Conservation (phyloP, 35 echinoderm and acorn worm species). For the Acanthaster planci region DNA sequence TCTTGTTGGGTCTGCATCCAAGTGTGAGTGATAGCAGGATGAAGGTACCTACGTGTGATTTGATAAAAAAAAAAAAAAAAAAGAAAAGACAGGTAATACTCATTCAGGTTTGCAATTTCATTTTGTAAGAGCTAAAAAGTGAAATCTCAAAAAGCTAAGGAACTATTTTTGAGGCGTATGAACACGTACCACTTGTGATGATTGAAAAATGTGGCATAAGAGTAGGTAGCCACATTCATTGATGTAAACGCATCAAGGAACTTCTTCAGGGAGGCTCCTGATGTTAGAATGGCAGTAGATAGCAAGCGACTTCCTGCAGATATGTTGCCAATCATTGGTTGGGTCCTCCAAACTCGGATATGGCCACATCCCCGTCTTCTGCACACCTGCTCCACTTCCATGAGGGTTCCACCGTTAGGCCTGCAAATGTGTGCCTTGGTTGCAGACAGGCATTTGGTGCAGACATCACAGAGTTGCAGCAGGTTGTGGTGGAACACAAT, state of each 20-base stretch:
- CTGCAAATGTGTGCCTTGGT: not conserved
- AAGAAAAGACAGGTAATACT: too few species aligned
- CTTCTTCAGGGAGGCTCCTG: not conserved
- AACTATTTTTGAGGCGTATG: not conserved
- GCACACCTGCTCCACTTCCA: not conserved
- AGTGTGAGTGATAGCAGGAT: too few species aligned
- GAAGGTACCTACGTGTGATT: too few species aligned
- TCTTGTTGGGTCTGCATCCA: too few species aligned
- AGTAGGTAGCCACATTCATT: not conserved
- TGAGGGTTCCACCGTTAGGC: not conserved
- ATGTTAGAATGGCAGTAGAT: not conserved
- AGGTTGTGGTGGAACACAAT: not conserved
- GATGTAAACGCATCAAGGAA: not conserved
- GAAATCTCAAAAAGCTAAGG: not conserved
- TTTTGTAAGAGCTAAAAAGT: not conserved
- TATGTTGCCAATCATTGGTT: not conserved
- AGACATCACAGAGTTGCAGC: not conserved
- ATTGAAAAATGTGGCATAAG: not conserved
- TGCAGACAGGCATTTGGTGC: not conserved
- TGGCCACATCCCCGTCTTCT: conserved; percentile 3
- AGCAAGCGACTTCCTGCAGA: not conserved
- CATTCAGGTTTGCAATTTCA: not conserved
- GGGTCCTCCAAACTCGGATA: not conserved
- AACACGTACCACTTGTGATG: conserved; percentile 4
- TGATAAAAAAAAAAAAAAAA: too few species aligned